phyloP scores from a whole-genome alignment of 2,113 vertebrate species.

The Microcebus jonahi region DNA sequence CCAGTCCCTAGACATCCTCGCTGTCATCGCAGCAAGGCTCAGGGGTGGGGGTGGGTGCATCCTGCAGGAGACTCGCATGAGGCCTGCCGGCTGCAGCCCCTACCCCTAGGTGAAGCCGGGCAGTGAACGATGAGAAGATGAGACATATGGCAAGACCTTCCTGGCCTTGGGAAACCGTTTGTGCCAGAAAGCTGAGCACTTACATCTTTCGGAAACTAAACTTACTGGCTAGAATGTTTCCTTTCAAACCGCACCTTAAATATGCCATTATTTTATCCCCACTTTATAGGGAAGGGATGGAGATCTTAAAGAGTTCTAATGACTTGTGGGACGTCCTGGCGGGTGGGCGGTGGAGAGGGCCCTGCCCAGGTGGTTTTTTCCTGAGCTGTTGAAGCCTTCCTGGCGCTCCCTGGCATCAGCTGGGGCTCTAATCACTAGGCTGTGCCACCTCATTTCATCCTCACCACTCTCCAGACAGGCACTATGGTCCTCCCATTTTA shows the following conservation, averaged over 20 bases:
- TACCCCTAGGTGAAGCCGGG: fast-evolving
- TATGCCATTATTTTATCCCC: not conserved
- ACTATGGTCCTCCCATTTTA: not conserved
- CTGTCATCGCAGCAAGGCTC: not conserved
- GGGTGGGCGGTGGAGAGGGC: fast-evolving
- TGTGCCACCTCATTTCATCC: no score
- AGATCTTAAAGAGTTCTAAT: not conserved
- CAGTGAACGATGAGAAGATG: fast-evolving
- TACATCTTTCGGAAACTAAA: not conserved
- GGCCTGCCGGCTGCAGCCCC: no score
- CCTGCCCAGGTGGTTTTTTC: not conserved
- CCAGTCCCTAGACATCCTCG: not conserved
- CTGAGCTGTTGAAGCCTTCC: no score
- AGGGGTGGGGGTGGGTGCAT: no score
- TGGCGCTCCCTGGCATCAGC: not conserved
- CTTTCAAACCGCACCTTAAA: not conserved
- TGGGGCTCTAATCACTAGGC: fast-evolving
- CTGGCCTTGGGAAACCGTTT: not conserved
- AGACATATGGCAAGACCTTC: not conserved
- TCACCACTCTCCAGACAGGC: no score
- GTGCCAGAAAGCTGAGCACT: not conserved
- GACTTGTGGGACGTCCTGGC: no score
- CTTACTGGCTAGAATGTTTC: not conserved
- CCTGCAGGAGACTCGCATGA: not conserved
- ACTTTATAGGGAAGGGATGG: not conserved